phyloP scores from a whole-genome alignment of 2,113 vertebrate genomes.

The Bambusicola thoracicus region DNA sequence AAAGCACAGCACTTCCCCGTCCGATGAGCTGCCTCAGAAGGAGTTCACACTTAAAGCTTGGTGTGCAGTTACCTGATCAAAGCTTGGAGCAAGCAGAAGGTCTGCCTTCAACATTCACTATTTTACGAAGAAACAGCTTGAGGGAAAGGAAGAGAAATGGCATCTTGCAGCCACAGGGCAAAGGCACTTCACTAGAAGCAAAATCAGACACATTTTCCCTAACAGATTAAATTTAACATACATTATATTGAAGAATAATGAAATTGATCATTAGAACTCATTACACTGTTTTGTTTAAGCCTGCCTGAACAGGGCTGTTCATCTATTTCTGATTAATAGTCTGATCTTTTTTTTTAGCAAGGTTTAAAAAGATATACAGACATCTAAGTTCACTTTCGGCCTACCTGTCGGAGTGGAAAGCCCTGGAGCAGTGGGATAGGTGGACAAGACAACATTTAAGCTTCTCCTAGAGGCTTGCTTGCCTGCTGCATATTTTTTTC shows the following conservation, averaged over 20 bases:
- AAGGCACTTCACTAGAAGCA: neutral
- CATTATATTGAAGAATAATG: neutral
- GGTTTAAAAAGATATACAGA: neutral
- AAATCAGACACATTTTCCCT: neutral
- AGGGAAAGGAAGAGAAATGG: neutral
- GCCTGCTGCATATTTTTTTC: neutral
- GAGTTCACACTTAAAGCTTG: neutral
- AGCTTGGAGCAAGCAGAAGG: neutral
- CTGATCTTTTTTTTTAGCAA: no score
- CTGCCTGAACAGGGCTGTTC: neutral
- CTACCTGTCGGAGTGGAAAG: neutral
- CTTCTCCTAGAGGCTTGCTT: neutral
- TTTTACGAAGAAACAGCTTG: neutral
- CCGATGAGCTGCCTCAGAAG: neutral
- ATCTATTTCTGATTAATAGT: neutral
- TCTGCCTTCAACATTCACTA: neutral
- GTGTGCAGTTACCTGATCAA: fast-evolving
- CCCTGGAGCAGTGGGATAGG: neutral
- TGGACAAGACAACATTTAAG: neutral
- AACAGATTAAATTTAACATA: neutral
- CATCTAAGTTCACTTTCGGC: neutral
- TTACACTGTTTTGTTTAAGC: neutral
- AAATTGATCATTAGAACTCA: neutral
- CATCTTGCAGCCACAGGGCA: neutral
- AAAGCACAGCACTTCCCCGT: neutral